These are phyloP conservation scores for Acronicta leporina DNA, from an alignment of 2,888 invertebrate genomes.

Conservation along the genomic window DNA sequence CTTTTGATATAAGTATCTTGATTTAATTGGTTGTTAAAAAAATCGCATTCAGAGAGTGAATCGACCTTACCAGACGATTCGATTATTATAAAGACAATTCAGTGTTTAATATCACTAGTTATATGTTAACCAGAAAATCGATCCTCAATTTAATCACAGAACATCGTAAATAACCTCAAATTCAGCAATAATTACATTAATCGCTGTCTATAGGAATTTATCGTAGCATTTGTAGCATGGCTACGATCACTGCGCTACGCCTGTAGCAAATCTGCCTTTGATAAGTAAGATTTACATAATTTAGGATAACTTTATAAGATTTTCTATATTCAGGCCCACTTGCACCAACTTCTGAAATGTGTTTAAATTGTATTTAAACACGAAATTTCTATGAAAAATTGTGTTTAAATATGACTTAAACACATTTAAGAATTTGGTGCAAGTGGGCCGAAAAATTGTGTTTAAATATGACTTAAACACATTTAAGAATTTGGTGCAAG, in stretches of 20 bases:
- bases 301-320: conserved; percentile 28
- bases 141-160: not conserved
- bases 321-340: too few relatives aligned
- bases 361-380: too few relatives aligned
- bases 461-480: too few relatives aligned
- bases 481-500: too few relatives aligned
- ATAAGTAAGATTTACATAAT: conserved; percentile 49
- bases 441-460: too few relatives aligned
- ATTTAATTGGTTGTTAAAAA: conserved; percentile 3
- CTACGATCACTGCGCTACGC: conserved; percentile 31
- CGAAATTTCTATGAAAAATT: too few relatives aligned
- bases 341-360: too few relatives aligned
- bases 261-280: conserved; percentile 35
- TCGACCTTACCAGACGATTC: not conserved
- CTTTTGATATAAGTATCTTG: too few relatives aligned
- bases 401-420: too few relatives aligned
- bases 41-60: not conserved
- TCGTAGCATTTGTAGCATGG: conserved; percentile 28
- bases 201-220: conserved; percentile 1
- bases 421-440: too few relatives aligned
- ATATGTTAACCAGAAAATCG: not conserved
- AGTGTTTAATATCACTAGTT: not conserved
- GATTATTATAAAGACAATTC: not conserved
- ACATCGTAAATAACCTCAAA: not conserved
- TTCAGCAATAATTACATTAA: conserved; percentile 4